phyloP scores from a whole-genome alignment of 1,140 invertebrate genomes.

The Phthorimaea operculella region DNA sequence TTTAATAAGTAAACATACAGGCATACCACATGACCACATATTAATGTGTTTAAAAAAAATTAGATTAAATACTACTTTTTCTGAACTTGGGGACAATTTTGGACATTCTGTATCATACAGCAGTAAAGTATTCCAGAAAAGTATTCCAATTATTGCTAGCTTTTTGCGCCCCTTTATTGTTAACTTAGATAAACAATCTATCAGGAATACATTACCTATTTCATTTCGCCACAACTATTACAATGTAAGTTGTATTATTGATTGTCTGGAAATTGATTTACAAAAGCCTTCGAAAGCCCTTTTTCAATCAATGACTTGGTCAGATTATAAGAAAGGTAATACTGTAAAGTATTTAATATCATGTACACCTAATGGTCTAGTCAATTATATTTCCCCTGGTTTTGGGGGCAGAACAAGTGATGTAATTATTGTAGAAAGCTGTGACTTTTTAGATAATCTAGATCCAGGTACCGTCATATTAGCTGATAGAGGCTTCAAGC shows the following conservation, averaged over 20 bases:
- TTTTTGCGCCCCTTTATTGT: slow-evolving; percentile 8
- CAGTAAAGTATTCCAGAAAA: slow-evolving; percentile 7
- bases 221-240: slow-evolving; percentile 11
- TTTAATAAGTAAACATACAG: too few relatives aligned
- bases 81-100: slow-evolving; percentile 5
- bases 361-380: slow-evolving; percentile 40
- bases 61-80: slow-evolving; percentile 7
- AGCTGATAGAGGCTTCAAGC: slow-evolving; percentile 15
- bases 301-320: slow-evolving; percentile 20
- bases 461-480: slow-evolving; percentile 5
- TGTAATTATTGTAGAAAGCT: slow-evolving; percentile 9
- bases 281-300: slow-evolving; percentile 10
- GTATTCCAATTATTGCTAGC: slow-evolving; percentile 9
- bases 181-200: slow-evolving; percentile 3
- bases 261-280: slow-evolving; percentile 11
- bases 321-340: slow-evolving; percentile 43
- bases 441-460: slow-evolving; percentile 7
- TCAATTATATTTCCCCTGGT: slow-evolving; percentile 49
- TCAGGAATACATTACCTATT: slow-evolving; percentile 8
- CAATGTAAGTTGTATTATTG: slow-evolving; percentile 10
- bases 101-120: background rate
- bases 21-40: slow-evolving; percentile 6
- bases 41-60: slow-evolving; percentile 12
- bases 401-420: slow-evolving; percentile 41
- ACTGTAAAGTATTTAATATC: slow-evolving; percentile 47